Percentiles rank a stretch among this genome's conserved stretches.
These are phyloP conservation scores for Amia ocellicauda DNA, from an alignment of 2,113 vertebrate species.

Conservation along the genomic window DNA sequence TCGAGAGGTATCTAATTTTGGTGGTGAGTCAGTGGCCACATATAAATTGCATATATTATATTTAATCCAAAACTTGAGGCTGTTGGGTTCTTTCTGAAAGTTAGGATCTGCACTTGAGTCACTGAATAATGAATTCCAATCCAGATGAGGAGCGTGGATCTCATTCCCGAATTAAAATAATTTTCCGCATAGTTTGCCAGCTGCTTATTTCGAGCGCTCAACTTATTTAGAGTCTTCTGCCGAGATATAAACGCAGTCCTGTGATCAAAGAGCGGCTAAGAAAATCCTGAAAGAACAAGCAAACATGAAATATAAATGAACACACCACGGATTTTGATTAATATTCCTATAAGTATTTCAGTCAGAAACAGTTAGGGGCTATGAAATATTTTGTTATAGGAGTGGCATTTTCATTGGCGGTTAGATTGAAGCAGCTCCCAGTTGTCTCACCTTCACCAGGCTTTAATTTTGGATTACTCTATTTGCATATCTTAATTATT, in stretches of 20 bases:
- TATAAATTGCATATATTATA: too few relatives aligned
- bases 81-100: conserved; percentile 14
- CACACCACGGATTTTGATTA: conserved; percentile 67
- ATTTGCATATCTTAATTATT: conserved; percentile 38
- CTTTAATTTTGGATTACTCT: conserved; percentile 13
- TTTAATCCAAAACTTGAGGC: conserved; percentile 3
- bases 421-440: conserved; percentile 4
- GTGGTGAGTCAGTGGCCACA: too few relatives aligned
- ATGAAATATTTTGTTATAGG: conserved; percentile 67
- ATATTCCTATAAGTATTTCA: conserved; percentile 65
- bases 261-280: conserved; percentile 66
- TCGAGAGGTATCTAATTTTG: conserved; percentile 18
- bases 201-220: background rate
- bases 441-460: conserved; percentile 2
- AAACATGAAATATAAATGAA: conserved; percentile 72
- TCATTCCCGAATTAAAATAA: too few relatives aligned
- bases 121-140: conserved; percentile 14
- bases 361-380: conserved; percentile 67
- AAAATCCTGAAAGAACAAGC: conserved; percentile 66
- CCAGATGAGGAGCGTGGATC: conserved; percentile 20
- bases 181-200: conserved; percentile 9
- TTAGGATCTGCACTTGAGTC: conserved; percentile 12
- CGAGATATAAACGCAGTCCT: conserved; percentile 59
- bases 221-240: conserved; percentile 59
- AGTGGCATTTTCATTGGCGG: conserved; percentile 54